Conservation (phyloP, 2,113 vertebrate genomes). For the Murina feae region DNA sequence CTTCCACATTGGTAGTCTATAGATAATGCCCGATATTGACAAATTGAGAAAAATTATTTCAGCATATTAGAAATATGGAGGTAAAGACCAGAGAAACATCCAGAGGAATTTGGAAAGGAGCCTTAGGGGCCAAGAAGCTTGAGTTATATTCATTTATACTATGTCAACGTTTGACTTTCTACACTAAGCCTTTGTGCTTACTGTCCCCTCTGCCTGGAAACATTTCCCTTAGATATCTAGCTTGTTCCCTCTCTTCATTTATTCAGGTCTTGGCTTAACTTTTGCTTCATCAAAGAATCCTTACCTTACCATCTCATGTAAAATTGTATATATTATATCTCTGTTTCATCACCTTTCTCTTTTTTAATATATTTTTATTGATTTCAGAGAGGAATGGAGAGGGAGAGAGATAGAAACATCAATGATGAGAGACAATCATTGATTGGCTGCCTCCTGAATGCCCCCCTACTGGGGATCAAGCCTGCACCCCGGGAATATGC, state of each 20-base stretch:
- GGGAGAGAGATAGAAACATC: too few relatives aligned
- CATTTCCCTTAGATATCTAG: not conserved
- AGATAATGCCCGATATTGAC: too few relatives aligned
- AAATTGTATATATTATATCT: not conserved
- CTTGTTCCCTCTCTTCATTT: not conserved
- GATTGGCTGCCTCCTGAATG: too few relatives aligned
- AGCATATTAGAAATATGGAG: too few relatives aligned
- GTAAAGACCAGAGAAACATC: not conserved
- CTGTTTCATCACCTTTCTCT: not conserved
- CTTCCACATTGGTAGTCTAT: not conserved
- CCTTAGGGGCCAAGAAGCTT: not conserved
- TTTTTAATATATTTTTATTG: too few relatives aligned
- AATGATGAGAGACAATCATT: too few relatives aligned
- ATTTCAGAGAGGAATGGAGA: too few relatives aligned
- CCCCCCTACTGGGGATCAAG: too few relatives aligned
- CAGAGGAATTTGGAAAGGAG: not conserved
- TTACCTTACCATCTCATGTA: not conserved
- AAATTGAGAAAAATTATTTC: too few relatives aligned
- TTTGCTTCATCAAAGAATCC: not conserved
- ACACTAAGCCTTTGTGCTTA: not conserved
- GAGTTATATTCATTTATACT: not conserved
- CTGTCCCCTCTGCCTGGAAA: not conserved
- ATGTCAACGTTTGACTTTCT: not conserved
- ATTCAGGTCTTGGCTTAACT: not conserved
- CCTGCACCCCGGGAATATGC: too few relatives aligned